A percentile compares a stretch with the other conserved stretches of the same genome.
Evolutionary conservation across 2,888 invertebrate species (phyloP).

Genomic region (Plebejus melissa): DNA sequence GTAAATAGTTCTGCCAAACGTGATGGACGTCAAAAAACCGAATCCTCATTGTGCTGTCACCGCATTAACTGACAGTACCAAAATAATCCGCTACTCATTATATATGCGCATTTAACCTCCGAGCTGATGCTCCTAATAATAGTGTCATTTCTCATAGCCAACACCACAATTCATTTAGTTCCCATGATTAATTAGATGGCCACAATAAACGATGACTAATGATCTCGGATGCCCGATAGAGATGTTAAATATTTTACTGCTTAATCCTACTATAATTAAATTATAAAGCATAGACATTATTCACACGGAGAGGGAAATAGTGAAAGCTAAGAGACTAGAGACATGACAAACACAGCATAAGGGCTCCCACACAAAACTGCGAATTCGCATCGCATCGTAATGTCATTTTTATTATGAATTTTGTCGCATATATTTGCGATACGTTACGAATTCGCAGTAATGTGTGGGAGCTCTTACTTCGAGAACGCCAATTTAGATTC

Average conservation of each 20-base stretch:
- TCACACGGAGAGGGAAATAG: not conserved
- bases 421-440: too few species aligned
- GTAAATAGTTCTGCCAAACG: conserved; percentile 47
- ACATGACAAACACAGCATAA: not conserved
- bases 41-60: conserved; percentile 72
- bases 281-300: conserved; percentile 2
- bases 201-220: conserved; percentile 39
- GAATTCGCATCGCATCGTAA: too few species aligned
- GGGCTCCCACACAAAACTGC: too few species aligned
- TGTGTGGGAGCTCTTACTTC: not conserved
- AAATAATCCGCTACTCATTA: conserved; percentile 72
- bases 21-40: conserved; percentile 62
- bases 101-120: conserved; percentile 67
- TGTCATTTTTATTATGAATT: too few species aligned
- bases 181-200: conserved; percentile 37
- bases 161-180: conserved; percentile 61
- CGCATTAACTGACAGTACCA: conserved; percentile 71
- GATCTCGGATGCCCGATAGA: conserved; percentile 42
- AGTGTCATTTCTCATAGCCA: conserved; percentile 51
- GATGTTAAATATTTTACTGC: conserved; percentile 35
- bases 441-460: too few species aligned
- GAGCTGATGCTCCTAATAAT: conserved; percentile 52
- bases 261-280: conserved; percentile 41
- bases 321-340: not conserved
- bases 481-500: conserved; percentile 10